These are phyloP conservation scores for Brachyhypopomus occidentalis DNA, from an alignment of 2,113 vertebrate species.

Conservation along the genomic window DNA sequence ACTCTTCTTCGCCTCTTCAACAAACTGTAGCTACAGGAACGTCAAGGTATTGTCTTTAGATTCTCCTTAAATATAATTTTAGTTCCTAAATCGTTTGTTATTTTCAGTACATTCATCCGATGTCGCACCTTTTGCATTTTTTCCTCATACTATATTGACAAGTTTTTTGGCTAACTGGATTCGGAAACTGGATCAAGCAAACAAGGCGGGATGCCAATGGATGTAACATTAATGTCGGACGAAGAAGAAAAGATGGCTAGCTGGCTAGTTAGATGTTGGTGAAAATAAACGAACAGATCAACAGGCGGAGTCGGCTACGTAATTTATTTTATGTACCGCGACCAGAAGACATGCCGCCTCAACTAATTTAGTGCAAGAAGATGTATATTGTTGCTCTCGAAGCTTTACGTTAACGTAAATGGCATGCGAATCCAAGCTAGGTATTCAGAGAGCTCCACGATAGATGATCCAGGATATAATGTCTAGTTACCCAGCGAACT, in stretches of 20 bases:
- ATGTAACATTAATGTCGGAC: conserved; percentile 16
- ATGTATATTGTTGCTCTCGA: too few relatives aligned
- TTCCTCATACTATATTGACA: not conserved
- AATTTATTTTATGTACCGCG: too few relatives aligned
- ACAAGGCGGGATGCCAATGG: not conserved
- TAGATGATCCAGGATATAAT: too few relatives aligned
- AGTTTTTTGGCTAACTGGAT: not conserved
- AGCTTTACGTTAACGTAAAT: too few relatives aligned
- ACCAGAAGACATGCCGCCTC: too few relatives aligned
- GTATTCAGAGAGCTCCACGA: too few relatives aligned
- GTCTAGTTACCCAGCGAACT: too few relatives aligned
- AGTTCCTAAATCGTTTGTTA: not conserved
- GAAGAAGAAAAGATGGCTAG: conserved; percentile 19
- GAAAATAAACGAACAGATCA: not conserved
- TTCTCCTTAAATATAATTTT: not conserved
- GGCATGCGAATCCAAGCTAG: too few relatives aligned
- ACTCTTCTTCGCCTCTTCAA: conserved; percentile 30
- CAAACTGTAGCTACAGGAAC: conserved; percentile 18
- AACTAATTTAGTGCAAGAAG: too few relatives aligned
- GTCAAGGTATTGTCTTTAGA: conserved; percentile 51
- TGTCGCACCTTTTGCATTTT: not conserved
- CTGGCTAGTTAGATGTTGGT: too few relatives aligned
- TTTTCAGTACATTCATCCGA: too few relatives aligned
- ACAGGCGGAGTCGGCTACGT: not conserved
- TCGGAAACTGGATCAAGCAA: not conserved